Evolutionary conservation across 2,888 invertebrate genomes (phyloP).

Genomic region (Dasysyrphus albostriatus): DNA sequence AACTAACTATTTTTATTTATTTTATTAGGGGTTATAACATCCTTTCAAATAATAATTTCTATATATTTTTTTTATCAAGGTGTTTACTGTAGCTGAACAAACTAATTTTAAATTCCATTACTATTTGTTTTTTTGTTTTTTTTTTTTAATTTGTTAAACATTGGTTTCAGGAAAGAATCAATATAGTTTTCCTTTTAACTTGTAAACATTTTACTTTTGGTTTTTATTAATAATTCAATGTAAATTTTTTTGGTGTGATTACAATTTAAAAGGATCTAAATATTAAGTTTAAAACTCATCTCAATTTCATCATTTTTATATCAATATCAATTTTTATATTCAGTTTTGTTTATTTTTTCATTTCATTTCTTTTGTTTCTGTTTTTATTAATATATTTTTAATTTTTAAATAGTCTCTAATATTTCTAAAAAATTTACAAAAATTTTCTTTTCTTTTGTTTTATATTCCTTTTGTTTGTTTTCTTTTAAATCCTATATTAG

Average conservation of each 20-base stretch:
- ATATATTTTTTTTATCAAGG: constrained; percentile 51
- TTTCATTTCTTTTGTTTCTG: constrained; percentile 73
- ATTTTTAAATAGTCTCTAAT: constrained; percentile 77
- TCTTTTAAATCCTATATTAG: constrained; percentile 68
- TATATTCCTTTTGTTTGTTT: constrained; percentile 72
- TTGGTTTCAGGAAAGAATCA: constrained; percentile 80
- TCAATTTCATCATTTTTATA: constrained; percentile 65
- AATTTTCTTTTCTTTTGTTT: constrained; percentile 67
- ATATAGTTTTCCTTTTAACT: constrained; percentile 76
- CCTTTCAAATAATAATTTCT: constrained; percentile 57
- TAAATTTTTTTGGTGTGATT: constrained; percentile 71
- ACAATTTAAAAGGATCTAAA: constrained; percentile 74
- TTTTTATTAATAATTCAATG: constrained; percentile 74
- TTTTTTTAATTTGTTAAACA: constrained; percentile 27
- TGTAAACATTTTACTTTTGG: constrained; percentile 75
- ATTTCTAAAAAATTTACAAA: constrained; percentile 77
- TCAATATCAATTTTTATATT: constrained; percentile 72
- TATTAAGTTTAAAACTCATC: constrained; percentile 71
- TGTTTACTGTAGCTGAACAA: constrained; percentile 70
- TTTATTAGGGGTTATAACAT: constrained; percentile 7
- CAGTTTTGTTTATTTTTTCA: constrained; percentile 62
- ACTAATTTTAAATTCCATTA: constrained; percentile 70
- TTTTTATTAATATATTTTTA: constrained; percentile 62
- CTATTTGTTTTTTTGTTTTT: constrained; percentile 62
- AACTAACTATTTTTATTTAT: constrained; percentile 37